Evolutionary conservation across 2,797 vertebrate species (phyloP).

Genomic region (Rhynchotus rufescens): DNA sequence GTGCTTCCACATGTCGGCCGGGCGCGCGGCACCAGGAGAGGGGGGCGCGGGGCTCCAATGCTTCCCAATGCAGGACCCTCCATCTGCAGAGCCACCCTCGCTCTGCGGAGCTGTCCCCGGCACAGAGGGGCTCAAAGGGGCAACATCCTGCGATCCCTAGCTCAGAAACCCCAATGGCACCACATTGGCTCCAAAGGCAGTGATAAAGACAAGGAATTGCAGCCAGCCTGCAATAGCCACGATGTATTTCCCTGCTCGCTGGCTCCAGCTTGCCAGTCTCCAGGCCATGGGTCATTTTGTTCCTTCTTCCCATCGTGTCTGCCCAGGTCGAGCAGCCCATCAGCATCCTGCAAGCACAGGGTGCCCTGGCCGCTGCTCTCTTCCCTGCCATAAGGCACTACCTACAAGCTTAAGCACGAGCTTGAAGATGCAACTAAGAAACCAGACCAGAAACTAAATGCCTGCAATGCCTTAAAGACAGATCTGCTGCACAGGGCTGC

Average conservation of each 20-base stretch:
- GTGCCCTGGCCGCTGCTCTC: too few species aligned
- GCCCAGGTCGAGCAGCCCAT: too few species aligned
- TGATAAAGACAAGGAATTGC: background rate
- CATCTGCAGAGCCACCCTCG: background rate
- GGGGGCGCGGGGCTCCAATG: background rate
- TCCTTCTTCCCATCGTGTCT: too few species aligned
- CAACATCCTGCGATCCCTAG: background rate
- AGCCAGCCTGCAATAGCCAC: fast-evolving
- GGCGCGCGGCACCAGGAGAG: background rate
- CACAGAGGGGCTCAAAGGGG: background rate
- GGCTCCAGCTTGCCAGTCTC: background rate
- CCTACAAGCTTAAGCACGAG: too few species aligned
- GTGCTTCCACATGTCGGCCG: background rate
- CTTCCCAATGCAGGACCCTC: background rate
- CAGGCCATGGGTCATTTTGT: background rate
- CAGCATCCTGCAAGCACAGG: too few species aligned
- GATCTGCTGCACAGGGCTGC: too few species aligned
- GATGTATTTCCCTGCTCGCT: background rate
- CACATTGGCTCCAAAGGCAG: background rate
- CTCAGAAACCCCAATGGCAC: fast-evolving
- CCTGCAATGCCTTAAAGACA: too few species aligned
- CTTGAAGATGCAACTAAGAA: too few species aligned
- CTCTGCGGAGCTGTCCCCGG: too few species aligned
- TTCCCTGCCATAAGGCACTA: too few species aligned
- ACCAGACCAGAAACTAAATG: too few species aligned